Evolutionary conservation across 2,888 invertebrate species (phyloP), one percentile per base, ranked within the genome.

Genomic region (Lathronympha strigana): DNA sequence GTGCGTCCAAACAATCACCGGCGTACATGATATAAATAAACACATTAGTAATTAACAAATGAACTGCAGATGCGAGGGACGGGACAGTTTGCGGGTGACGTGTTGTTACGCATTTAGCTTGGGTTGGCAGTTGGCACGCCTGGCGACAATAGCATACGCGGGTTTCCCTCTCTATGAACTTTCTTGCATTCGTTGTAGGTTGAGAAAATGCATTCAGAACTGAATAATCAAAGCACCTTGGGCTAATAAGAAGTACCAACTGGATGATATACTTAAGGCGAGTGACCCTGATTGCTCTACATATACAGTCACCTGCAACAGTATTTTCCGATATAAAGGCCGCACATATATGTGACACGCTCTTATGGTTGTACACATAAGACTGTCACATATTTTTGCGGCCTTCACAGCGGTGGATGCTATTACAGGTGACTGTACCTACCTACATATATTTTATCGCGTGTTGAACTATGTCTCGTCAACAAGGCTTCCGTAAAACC

Each of bases 61-160:
- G 70, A 73, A 71, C 74, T 67, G 64, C 36, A 53, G 61, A 47
- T 45, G 54, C 58, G 63, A 36, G 58, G 23, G 60, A 63, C 49
- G 49, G 63, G 70, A 69, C 85, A 83, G 77, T 76, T 72, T 71
- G 76, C 71, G 69, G 67, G 71, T 68, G 71, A 76, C 73, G 79
- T 87, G 89, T 87, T 87, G 87, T 82, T 84, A 86, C 84, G 74
- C 76, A 81, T 88, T 90, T 90, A 88, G 89, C 82, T 69, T 80
- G 81, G 80, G 82, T 80, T 90, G 86, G 85, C 86, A 84, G 74
- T 43, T 58, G 58, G 58, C 58, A 60, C 57, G 58, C 58, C 36
- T 60, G 55, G 49, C 50, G 55, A 57, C 66, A 45, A 45, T 62
- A 36, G 38, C 61, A 40, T 51, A 47, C 21, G 60, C 63, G 54